Conservation (phyloP, 2,888 invertebrate species). For the Pseudolycoriella hygida region DNA sequence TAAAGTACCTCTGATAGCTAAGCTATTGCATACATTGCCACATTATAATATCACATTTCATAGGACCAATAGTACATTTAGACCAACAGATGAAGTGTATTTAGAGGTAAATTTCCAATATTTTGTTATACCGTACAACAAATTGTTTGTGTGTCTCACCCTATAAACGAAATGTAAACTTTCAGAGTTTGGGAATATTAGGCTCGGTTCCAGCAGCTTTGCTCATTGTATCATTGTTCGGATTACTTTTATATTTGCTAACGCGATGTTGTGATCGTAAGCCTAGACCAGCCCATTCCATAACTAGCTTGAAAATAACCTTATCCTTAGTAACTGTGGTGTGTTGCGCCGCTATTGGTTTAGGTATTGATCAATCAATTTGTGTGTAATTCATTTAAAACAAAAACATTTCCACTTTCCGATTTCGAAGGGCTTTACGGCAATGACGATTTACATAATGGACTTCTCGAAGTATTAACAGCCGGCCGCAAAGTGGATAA, state of each 20-base stretch:
- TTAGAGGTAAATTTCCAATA: slow-evolving; percentile 53
- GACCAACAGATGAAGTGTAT: slow-evolving; percentile 76
- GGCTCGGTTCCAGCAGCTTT: slow-evolving; percentile 88
- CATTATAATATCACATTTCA: slow-evolving; percentile 85
- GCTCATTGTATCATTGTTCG: slow-evolving; percentile 75
- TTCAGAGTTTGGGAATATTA: slow-evolving; percentile 79
- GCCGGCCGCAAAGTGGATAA: slow-evolving; percentile 69
- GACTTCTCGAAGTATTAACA: slow-evolving; percentile 60
- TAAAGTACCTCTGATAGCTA: slow-evolving; percentile 69
- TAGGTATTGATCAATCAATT: slow-evolving; percentile 31
- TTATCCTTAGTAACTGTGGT: slow-evolving; percentile 67
- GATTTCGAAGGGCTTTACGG: slow-evolving; percentile 52
- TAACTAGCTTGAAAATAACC: slow-evolving; percentile 69
- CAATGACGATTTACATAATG: slow-evolving; percentile 87
- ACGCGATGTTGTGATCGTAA: slow-evolving; percentile 92
- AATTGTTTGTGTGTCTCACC: slow-evolving; percentile 1
- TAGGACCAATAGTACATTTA: slow-evolving; percentile 79
- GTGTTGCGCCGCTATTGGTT: slow-evolving; percentile 77
- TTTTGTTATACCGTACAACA: not conserved
- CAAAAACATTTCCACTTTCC: not conserved
- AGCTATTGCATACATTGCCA: slow-evolving; percentile 74
- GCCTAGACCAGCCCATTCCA: slow-evolving; percentile 72
- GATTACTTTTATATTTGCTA: slow-evolving; percentile 80
- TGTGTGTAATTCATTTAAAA: not conserved
- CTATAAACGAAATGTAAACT: slow-evolving; percentile 14